Percentiles rank a stretch among this genome's conserved stretches.
phyloP scores from a whole-genome alignment of 2,888 invertebrate genomes.

The Lymantria monacha region DNA sequence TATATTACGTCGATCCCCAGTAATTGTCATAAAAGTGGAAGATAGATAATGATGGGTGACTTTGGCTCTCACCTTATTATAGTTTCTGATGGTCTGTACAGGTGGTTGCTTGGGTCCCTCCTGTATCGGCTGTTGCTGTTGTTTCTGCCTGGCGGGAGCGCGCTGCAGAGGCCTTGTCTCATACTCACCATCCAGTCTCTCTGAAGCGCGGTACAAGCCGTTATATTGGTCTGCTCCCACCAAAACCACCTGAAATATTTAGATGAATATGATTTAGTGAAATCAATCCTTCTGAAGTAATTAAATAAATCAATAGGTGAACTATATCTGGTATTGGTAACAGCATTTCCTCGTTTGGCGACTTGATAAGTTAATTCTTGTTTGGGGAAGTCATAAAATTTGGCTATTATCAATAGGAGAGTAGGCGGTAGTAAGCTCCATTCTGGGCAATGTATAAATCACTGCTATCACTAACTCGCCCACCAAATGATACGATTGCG shows the following conservation, averaged over 20 bases:
- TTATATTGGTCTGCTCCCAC: conserved; percentile 70
- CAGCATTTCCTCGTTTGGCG: background rate
- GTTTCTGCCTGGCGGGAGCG: conserved; percentile 43
- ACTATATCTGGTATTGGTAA: background rate
- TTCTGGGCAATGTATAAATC: too few species aligned
- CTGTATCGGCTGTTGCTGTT: conserved; percentile 63
- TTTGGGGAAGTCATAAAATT: too few species aligned
- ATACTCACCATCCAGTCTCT: conserved; percentile 66
- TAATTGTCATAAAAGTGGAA: too few species aligned
- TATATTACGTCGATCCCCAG: too few species aligned
- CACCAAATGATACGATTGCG: too few species aligned
- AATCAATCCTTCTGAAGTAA: too few species aligned
- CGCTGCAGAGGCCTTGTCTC: conserved; percentile 56
- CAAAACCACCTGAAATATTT: conserved; percentile 65
- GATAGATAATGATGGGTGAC: too few species aligned
- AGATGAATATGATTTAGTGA: too few species aligned
- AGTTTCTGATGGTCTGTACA: conserved; percentile 91
- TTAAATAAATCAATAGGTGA: background rate
- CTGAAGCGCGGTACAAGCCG: conserved; percentile 63
- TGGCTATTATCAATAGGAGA: too few species aligned
- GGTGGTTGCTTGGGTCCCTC: conserved; percentile 86
- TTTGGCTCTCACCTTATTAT: conserved; percentile 84
- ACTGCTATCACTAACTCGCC: too few species aligned
- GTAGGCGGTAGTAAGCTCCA: too few species aligned
- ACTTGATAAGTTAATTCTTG: too few species aligned